Evolutionary conservation across 2,113 vertebrate species (phyloP), one percentile per base, ranked within the genome.

Genomic region (Gnathonemus echidnorhynchus): DNA sequence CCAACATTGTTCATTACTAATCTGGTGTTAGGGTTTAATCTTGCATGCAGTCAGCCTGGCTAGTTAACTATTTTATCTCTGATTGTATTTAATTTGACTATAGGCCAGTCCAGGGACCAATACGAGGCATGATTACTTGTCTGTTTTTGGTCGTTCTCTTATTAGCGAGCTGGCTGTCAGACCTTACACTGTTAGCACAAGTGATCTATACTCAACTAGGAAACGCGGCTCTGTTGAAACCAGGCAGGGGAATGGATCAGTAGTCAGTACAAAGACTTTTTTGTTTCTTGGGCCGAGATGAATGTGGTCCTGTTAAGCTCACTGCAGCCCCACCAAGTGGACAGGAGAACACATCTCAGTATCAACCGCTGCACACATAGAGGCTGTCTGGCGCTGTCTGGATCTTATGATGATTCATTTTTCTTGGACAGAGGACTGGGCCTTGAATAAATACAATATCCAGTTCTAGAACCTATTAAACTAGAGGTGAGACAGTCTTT

Each of bases 371-470:
- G 39, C 86, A 88, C 86, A 80, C 46, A 24, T 50, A 66, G 58
- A 87, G 48, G 31, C 86, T 31, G 86, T 49, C 84, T 86, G 46
- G 24, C 46, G 46, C 48, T 90, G 42, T 80, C 56, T 90, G 84
- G 53, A 42, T 84, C 83, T 49, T 88, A 77, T 46, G 86, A 53
- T 90, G 89, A 90, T 87, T 87, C 27, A 88, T 90, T 50, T 62
- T 21, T 89, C 39, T 86, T 86, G 89, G 83, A 52, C 80, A 13
- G 35, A 17, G 77, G 58, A 49, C 70, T 84, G 50, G 87, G 50
- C 21, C 70, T 88, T 48, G 90, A 80, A 56, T 58, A 50, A 80
- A 90, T 88, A 84, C 88, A 74, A 83, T 48, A 77, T n/a, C 48
- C 48, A 46, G 62, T 39, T 56, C 27, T 52, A 90, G 50, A 83